Conservation (phyloP, 2,797 vertebrate genomes). For the Poecilia wingei region DNA sequence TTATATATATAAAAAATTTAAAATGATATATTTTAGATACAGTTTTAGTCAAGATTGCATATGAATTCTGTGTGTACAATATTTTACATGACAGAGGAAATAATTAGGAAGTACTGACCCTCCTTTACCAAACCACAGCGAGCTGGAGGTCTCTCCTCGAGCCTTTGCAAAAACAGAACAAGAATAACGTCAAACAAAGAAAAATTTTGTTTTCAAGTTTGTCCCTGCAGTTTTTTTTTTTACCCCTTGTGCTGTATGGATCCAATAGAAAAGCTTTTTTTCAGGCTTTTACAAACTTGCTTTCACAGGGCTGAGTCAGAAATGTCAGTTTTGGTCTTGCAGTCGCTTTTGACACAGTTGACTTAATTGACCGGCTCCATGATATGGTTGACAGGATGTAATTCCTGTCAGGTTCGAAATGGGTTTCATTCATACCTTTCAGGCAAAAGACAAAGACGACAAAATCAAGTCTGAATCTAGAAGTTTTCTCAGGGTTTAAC, state of each 20-base stretch:
- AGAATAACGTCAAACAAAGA: slow-evolving; percentile 21
- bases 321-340: neutral
- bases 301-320: neutral
- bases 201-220: neutral
- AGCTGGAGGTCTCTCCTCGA: slow-evolving; percentile 91
- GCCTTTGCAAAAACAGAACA: slow-evolving; percentile 78
- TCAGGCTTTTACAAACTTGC: slow-evolving; percentile 4
- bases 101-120: slow-evolving; percentile 71
- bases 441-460: neutral
- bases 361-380: neutral
- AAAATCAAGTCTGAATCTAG: neutral
- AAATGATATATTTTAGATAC: neutral
- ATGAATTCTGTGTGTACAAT: neutral
- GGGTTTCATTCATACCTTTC: neutral
- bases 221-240: slow-evolving; percentile 5
- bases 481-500: neutral
- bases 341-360: neutral
- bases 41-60: neutral
- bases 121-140: slow-evolving; percentile 91
- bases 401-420: neutral
- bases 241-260: slow-evolving; percentile 8
- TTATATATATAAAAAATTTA: neutral
- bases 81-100: slow-evolving; percentile 1
- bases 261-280: slow-evolving; percentile 10
- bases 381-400: no score